Base-by-base conservation (phyloP, 2,797 vertebrate genomes). In the Vireo griseus region DNA sequence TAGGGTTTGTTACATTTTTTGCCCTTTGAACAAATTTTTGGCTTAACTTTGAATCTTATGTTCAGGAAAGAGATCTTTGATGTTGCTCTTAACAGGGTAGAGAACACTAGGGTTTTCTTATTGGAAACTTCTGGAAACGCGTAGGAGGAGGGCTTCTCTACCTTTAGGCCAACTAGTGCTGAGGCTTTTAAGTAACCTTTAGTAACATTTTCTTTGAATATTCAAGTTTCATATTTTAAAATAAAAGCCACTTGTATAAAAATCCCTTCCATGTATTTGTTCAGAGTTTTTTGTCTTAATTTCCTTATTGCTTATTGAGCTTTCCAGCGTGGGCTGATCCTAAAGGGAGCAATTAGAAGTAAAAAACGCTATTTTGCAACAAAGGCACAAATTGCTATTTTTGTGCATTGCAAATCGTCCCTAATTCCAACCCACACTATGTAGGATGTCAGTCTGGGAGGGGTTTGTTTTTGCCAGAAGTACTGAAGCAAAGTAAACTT, bases 321-420 rank as follows among this genome's bases (percentile, higher is more conserved):
- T 78, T 93, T 78, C 10, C 20, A 57, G 62, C 1, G 1, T 93
- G 62, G 83, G n/a, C 73, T 78, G 44, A 39, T 81, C 42, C 39
- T 92, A 16, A 82, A 73, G 33, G 72, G 76, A 83, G 44, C 75
- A 88, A 57, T 80, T 94, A 95, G 52, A 90, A 94, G 45, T 69
- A 47, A 86, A 90, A 67, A 10, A 6, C 0, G 17, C 13, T 89
- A 10, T 50, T 74, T 86, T 4, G 1, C 29, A 52, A 28, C 77
- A 58, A 37, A 51, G 31, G 13, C 67, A 69, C 28, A 82, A 85
- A 57, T 13, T 1, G 6, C 37, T 68, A 2, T 76, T 93, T 82
- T 66, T 76, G 26, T 57, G 25, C 10, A 0, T 79, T 58, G 25
- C n/a, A 55, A 39, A 48, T 73, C 2, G 3, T 76, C 26, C 62